These are phyloP conservation scores for Ernsta delagoae DNA, from an alignment of 2,888 invertebrate genomes.

Conservation along the genomic window DNA sequence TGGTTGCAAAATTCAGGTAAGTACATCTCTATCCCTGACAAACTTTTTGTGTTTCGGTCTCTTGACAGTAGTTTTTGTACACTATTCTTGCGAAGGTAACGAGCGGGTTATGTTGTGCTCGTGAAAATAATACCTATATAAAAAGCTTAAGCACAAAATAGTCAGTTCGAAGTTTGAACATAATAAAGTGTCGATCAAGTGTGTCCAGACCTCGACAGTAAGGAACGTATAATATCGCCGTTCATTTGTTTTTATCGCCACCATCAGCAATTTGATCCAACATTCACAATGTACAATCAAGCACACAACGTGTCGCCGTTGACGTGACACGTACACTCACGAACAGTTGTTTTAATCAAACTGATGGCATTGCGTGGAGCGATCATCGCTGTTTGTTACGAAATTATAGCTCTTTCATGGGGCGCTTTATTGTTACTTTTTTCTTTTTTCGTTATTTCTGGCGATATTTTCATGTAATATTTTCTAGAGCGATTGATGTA, in stretches of 20 bases:
- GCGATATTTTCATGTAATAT: not conserved
- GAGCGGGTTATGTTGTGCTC: too few species aligned
- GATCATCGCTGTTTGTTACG: constrained; percentile 15
- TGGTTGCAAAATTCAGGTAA: too few species aligned
- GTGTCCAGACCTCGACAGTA: not conserved
- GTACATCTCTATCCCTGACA: too few species aligned
- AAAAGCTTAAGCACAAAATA: too few species aligned
- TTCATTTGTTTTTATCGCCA: constrained; percentile 16
- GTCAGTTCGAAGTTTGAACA: too few species aligned
- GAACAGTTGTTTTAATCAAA: constrained; percentile 21
- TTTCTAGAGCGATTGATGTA: not conserved
- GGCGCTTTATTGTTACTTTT: constrained; percentile 4
- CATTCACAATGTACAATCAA: constrained; percentile 11
- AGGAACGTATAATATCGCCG: not conserved
- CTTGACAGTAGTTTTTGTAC: too few species aligned
- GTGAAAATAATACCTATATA: too few species aligned
- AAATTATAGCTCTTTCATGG: constrained; percentile 20
- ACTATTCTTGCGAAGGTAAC: too few species aligned
- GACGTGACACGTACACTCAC: constrained; percentile 16
- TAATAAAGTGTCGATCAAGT: not conserved
- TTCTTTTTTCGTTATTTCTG: not conserved
- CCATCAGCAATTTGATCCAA: constrained; percentile 17
- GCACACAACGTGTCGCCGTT: constrained; percentile 8
- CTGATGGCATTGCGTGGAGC: constrained; percentile 23
- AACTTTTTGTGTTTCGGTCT: too few species aligned